phyloP scores from a whole-genome alignment of 2,888 invertebrate species.

The Sinotaia quadrata region DNA sequence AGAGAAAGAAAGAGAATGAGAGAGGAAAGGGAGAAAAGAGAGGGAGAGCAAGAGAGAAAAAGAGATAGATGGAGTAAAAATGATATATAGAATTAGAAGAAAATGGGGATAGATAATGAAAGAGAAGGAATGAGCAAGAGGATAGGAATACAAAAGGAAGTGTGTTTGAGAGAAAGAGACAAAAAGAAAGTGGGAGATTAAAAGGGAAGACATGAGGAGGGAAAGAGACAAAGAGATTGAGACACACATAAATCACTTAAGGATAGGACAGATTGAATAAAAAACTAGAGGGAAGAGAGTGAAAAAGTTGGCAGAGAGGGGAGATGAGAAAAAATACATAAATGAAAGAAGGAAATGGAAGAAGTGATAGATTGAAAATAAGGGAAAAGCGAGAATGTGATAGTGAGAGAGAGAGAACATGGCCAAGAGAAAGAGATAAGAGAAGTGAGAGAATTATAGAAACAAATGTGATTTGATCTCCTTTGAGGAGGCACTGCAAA shows the following conservation, averaged over 20 bases:
- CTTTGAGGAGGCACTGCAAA: not conserved
- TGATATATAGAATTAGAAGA: slow-evolving; percentile 5
- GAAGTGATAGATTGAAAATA: not conserved
- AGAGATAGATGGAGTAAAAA: not conserved
- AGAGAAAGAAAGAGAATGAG: slow-evolving; percentile 12
- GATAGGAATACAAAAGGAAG: not conserved
- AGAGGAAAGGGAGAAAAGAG: slow-evolving; percentile 11
- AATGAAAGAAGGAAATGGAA: not conserved
- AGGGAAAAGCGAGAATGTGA: no score
- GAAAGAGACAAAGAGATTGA: not conserved
- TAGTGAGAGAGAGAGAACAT: no score
- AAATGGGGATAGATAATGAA: no score
- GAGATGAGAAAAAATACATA: not conserved
- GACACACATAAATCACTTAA: not conserved
- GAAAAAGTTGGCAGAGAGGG: not conserved
- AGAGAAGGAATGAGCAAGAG: not conserved
- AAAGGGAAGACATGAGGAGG: not conserved
- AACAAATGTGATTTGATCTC: not conserved
- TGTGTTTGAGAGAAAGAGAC: not conserved
- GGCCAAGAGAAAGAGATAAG: slow-evolving; percentile 5
- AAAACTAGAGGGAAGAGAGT: not conserved
- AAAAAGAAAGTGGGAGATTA: not conserved
- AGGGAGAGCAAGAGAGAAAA: slow-evolving; percentile 10
- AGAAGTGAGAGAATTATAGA: not conserved
- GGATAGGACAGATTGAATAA: not conserved